phyloP scores from a whole-genome alignment of 2,888 invertebrate species.

The Tholera decimalis region DNA sequence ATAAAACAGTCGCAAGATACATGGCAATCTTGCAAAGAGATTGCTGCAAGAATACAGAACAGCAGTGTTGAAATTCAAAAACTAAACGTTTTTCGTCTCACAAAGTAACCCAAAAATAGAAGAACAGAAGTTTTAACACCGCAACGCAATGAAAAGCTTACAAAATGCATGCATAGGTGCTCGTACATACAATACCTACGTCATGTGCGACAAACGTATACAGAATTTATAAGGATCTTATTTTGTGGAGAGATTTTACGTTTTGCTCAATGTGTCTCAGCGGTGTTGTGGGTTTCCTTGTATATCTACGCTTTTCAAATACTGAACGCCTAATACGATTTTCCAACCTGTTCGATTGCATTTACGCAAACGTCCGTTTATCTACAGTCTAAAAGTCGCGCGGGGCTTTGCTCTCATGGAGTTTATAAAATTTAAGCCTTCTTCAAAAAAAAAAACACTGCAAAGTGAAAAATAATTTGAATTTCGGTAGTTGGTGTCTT shows the following conservation, averaged over 20 bases:
- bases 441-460: too few relatives aligned
- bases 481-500: too few relatives aligned
- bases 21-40: slow-evolving; percentile 66
- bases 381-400: too few relatives aligned
- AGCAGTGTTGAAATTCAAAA: slow-evolving; percentile 71
- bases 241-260: background rate
- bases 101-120: slow-evolving; percentile 54
- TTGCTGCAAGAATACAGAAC: slow-evolving; percentile 71
- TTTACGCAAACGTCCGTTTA: too few relatives aligned
- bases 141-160: slow-evolving; percentile 14
- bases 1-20: slow-evolving; percentile 59
- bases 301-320: background rate
- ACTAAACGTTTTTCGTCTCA: slow-evolving; percentile 71
- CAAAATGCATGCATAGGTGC: background rate
- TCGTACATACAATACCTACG: too few relatives aligned
- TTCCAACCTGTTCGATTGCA: background rate
- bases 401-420: too few relatives aligned
- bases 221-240: background rate
- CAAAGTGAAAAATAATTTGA: too few relatives aligned
- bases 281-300: background rate
- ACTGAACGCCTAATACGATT: background rate
- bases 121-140: slow-evolving; percentile 50
- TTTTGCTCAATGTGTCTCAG: background rate
- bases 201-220: background rate
- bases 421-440: too few relatives aligned